phyloP scores from a whole-genome alignment of 1,140 invertebrate species.

The Macrocentrus cingulum region DNA sequence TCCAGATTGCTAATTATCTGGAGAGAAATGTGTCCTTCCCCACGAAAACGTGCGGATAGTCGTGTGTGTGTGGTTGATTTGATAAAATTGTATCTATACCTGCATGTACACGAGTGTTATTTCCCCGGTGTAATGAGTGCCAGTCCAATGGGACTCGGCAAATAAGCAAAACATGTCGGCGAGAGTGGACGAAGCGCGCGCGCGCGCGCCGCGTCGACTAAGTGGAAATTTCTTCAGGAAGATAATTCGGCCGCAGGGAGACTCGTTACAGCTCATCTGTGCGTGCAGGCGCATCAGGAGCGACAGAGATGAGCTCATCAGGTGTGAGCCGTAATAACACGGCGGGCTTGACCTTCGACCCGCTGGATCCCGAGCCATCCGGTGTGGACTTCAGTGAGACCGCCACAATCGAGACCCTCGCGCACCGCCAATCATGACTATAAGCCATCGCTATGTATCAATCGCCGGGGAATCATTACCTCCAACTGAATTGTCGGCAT shows the following conservation, averaged over 20 bases:
- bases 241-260: constrained; percentile 31
- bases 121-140: background rate
- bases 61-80: background rate
- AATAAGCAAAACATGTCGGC: background rate
- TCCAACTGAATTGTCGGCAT: constrained; percentile 44
- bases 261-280: constrained; percentile 7
- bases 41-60: no score
- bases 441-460: constrained; percentile 44
- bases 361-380: constrained; percentile 37
- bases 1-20: no score
- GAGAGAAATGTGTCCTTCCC: no score
- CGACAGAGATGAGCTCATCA: constrained; percentile 35
- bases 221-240: constrained; percentile 30
- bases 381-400: constrained; percentile 46
- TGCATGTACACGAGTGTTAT: background rate
- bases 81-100: constrained; percentile 2
- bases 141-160: background rate
- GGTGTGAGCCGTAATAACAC: constrained; percentile 58
- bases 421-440: constrained; percentile 50
- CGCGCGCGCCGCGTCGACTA: constrained; percentile 14
- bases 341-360: constrained; percentile 50
- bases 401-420: constrained; percentile 45
- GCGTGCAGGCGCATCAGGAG: background rate
- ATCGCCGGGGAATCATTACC: constrained; percentile 53
- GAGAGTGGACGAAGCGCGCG: background rate